Evolutionary conservation across 2,888 invertebrate species (phyloP).

Genomic region (Plusia festucae): DNA sequence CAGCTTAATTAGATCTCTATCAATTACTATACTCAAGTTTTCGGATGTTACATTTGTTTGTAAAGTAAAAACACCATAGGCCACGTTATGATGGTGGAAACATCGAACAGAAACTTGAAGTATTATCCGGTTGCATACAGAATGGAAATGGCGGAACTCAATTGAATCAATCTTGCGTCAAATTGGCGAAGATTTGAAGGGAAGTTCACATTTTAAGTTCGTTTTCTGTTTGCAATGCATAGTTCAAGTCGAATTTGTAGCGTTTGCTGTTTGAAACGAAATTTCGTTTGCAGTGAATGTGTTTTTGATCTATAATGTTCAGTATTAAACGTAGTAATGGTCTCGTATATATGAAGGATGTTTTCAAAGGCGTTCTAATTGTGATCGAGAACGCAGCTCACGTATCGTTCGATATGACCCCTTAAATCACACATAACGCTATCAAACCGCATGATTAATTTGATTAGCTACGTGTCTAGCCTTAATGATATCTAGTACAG

Average conservation of each 20-base stretch:
- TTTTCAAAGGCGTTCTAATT: slow-evolving; percentile 59
- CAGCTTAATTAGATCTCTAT: slow-evolving; percentile 72
- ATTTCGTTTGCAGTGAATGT: not conserved
- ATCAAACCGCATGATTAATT: slow-evolving; percentile 79
- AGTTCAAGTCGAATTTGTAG: slow-evolving; percentile 15
- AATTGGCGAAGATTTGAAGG: slow-evolving; percentile 79
- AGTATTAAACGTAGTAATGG: slow-evolving; percentile 3
- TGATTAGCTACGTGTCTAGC: slow-evolving; percentile 71
- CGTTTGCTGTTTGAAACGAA: slow-evolving; percentile 10
- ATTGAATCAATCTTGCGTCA: slow-evolving; percentile 86
- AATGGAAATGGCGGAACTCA: slow-evolving; percentile 80
- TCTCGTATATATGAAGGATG: slow-evolving; percentile 23
- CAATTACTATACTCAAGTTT: slow-evolving; percentile 66
- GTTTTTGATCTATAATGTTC: slow-evolving; percentile 8
- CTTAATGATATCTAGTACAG: slow-evolving; percentile 62
- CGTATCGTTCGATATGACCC: slow-evolving; percentile 70
- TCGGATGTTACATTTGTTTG: slow-evolving; percentile 53
- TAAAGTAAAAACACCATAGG: slow-evolving; percentile 62
- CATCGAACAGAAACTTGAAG: slow-evolving; percentile 76
- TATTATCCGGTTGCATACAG: slow-evolving; percentile 84
- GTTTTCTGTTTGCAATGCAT: slow-evolving; percentile 61
- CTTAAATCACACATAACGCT: slow-evolving; percentile 78
- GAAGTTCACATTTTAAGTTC: slow-evolving; percentile 69
- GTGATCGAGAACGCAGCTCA: slow-evolving; percentile 65
- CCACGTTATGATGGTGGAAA: slow-evolving; percentile 72